Conservation (phyloP, 2,797 vertebrate genomes). For the Enteromius afrohamiltoni region DNA sequence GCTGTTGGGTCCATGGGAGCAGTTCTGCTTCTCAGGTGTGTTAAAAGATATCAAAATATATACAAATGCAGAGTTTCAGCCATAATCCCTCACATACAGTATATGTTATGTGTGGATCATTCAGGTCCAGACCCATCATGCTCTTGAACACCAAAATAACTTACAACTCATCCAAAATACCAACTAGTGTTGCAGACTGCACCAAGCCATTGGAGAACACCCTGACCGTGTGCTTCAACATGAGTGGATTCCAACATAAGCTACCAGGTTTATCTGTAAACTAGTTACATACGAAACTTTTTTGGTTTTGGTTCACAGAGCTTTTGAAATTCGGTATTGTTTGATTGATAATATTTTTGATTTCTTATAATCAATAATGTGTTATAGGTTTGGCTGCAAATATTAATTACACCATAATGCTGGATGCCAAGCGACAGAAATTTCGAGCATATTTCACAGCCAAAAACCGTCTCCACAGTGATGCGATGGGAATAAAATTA, state of each 20-base stretch:
- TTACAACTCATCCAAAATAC: too few species aligned
- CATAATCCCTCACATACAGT: too few species aligned
- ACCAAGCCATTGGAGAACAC: neutral
- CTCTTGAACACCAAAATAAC: too few species aligned
- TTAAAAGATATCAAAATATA: too few species aligned
- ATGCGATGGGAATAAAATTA: neutral
- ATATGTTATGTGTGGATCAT: too few species aligned
- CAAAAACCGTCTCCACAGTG: neutral
- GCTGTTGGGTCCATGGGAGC: too few species aligned
- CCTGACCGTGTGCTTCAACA: slow-evolving; percentile 71
- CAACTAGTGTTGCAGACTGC: slow-evolving; percentile 65
- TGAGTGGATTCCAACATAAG: slow-evolving; percentile 50
- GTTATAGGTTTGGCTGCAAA: slow-evolving; percentile 55
- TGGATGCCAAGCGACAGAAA: slow-evolving; percentile 71
- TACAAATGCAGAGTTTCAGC: too few species aligned
- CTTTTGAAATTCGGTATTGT: neutral
- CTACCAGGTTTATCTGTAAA: slow-evolving; percentile 57
- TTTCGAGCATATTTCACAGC: slow-evolving; percentile 65
- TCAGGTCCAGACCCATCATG: too few species aligned
- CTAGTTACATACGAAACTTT: neutral
- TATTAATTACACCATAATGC: slow-evolving; percentile 69
- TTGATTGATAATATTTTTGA: neutral
- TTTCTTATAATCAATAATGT: neutral
- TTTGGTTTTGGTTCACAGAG: neutral
- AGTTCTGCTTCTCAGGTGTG: too few species aligned